Evolutionary conservation across 2,797 vertebrate species (phyloP), one percentile per base, ranked within the genome.

Genomic region (Channallabes apus): DNA sequence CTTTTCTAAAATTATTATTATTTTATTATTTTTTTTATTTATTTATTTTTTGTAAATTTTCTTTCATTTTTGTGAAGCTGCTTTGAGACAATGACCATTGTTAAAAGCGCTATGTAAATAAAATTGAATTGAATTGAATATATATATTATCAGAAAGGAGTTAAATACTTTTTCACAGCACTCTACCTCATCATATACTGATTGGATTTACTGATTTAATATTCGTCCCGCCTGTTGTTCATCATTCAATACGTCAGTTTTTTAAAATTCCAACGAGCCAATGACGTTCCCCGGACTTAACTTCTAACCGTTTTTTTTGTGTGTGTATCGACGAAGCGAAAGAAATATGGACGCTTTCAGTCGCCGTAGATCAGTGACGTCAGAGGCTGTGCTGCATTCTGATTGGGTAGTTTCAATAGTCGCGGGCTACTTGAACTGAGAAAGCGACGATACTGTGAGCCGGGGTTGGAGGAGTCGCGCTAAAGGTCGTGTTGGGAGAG

Each of bases 381-480:
- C 2, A 1, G 2, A 4, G 0, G 0, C 27, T 0, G 2, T 0
- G 41, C 6, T 27, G 22, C 27, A 46, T 65, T 85, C 38, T 91
- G 92, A 99, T 99, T 99, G 98, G 98, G 2, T 71, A 75, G 91
- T 97, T 99, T 98, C 97, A 99, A 99, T 97, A 97, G 95, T 98
- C 97, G 98, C 98, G 98, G 96, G 98, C 96, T 97, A 96, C 98
- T 99, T 99, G 97, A 99, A 99, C 93, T 93, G 95, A 91, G 91
- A 88, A 91, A 91, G 92, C 82, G 17, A 20, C 65, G 41, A 27
- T 46, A 27, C 2, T 72, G 29, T 0, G 18, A 20, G 6, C 20
- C n/a, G 62, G 35, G 27, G 24, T 3, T 27, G 79, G n/a, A 22
- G 27, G 35, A 38, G 35, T 18, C 4, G 76, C 2, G 2, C 5